A percentile compares a stretch with the other conserved stretches of the same genome.
phyloP scores from a whole-genome alignment of 2,797 vertebrate species.

The Synaphobranchus kaupii region DNA sequence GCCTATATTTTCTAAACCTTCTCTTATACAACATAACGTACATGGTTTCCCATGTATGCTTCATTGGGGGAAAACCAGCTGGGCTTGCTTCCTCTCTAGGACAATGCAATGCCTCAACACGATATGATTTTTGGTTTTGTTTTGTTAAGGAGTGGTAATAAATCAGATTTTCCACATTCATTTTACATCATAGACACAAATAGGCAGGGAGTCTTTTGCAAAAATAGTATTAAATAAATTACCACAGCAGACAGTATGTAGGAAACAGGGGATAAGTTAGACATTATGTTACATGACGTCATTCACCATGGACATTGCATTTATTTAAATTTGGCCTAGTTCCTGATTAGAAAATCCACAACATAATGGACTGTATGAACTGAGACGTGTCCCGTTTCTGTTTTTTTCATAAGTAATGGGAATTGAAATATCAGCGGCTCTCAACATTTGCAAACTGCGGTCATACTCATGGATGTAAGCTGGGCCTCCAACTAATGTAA shows the following conservation, averaged over 20 bases:
- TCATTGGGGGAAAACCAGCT: background rate
- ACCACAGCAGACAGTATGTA: background rate
- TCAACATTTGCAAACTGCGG: slow-evolving; percentile 6
- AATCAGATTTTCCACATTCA: background rate
- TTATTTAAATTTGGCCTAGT: background rate
- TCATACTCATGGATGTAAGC: background rate
- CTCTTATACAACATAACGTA: background rate
- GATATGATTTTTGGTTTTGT: background rate
- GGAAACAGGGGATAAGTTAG: background rate
- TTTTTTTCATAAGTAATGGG: background rate
- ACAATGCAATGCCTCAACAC: background rate
- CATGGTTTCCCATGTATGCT: too few species aligned
- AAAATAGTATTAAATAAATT: background rate
- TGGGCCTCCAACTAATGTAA: slow-evolving; percentile 6
- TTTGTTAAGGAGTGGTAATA: background rate
- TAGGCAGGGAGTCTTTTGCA: background rate
- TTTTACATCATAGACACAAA: background rate
- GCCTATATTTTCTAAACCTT: background rate
- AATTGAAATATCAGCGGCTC: slow-evolving; percentile 17
- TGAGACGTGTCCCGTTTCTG: background rate
- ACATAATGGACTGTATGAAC: background rate
- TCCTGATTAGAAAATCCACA: background rate
- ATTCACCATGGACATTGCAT: background rate
- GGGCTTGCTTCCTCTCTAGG: background rate
- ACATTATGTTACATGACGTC: background rate